These are phyloP conservation scores for Rhabdomys dilectus DNA, from an alignment of 2,113 vertebrate species.

Conservation along the genomic window DNA sequence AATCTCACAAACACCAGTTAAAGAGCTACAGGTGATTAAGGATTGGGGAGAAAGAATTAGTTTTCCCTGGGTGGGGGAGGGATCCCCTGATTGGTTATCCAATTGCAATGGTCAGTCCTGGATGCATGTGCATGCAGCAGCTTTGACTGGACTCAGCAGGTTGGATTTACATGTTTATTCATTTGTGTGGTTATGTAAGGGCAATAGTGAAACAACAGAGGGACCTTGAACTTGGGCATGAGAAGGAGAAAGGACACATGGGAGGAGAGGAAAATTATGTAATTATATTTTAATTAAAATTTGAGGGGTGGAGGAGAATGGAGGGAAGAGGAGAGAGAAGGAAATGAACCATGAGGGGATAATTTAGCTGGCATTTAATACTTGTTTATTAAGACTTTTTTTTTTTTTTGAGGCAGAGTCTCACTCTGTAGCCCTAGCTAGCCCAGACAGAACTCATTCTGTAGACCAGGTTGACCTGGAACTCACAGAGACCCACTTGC, in stretches of 20 bases:
- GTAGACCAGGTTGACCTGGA: neutral
- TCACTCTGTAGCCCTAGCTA: neutral
- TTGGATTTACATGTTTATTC: neutral
- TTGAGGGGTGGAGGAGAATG: neutral
- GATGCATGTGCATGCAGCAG: neutral
- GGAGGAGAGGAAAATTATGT: neutral
- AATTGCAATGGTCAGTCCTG: neutral
- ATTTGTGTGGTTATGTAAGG: no score
- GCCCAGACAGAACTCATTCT: neutral
- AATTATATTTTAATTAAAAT: neutral
- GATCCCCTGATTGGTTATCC: neutral
- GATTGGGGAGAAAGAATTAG: no score
- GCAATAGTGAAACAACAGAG: neutral
- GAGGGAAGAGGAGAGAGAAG: neutral
- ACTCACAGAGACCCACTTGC: neutral
- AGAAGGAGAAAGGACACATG: neutral
- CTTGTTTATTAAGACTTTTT: neutral
- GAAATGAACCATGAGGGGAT: neutral
- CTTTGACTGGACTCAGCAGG: neutral
- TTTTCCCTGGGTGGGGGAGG: neutral
- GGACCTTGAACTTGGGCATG: neutral
- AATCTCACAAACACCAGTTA: neutral
- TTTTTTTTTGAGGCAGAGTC: neutral
- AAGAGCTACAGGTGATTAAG: neutral
- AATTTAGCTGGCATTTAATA: neutral